Evolutionary conservation across 64 coral and sea anemone genomes (phyloP), one percentile per base, ranked within the genome.

Genomic region (Dendronephthya gigantea): DNA sequence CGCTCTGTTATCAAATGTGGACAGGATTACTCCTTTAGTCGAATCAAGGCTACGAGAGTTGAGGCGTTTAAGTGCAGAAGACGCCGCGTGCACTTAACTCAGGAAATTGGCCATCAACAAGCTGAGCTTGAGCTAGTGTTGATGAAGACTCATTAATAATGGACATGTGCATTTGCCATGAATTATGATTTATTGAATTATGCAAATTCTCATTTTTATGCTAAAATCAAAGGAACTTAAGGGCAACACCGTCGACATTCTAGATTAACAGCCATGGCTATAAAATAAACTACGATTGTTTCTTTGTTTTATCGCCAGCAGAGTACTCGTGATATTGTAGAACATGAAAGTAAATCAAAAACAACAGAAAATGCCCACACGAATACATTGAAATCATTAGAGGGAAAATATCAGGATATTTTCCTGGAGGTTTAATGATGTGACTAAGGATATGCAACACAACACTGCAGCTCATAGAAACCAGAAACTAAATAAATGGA

Each of bases 341-440:
- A 56, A 88, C 90, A 90, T 93, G 89, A 47, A 89, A 98, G 84
- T 93, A 98, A 47, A 84, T 48, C 27, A 90, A 91, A 83, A 98
- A 98, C 11, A 59, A 89, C 16, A 93, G 43, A 49, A 98, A 85
- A 75, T 98, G 95, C 9, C 52, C 90, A 81, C 87, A 93, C 4
- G 89, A 93, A 47, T 93, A 98, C n/a, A 98, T 7, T 35, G 95
- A 98, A n/a, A 98, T 93, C 16, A 98, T 87, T 5, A 98, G 92
- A 29, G 95, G 92, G 87, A 90, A 98, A 47, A 98, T 86, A 69
- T 98, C 95, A 27, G 95, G 95, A 48, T 92, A 98, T 4, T 85
- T 83, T 1, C 28, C 23, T 10, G 95, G 90, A 7, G 95, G 85
- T 17, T 62, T 49, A 22, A 93, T 70, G 22, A 85, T 43, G 81